These are phyloP conservation scores for Siderastrea siderea DNA, from an alignment of 92 coral and sea anemone species.

Conservation along the genomic window DNA sequence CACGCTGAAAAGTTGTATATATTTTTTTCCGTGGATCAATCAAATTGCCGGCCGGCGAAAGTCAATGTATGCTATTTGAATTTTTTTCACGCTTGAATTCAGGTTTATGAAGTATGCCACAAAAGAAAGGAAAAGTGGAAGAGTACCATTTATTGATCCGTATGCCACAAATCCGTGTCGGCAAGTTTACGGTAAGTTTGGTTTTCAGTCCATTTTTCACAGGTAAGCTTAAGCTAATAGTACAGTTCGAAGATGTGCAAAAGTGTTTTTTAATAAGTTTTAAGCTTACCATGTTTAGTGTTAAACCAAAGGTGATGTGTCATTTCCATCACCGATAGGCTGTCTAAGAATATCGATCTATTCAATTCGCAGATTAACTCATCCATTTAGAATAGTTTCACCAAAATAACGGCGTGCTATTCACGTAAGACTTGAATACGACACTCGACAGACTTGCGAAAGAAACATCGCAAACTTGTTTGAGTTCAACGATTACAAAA, in stretches of 20 bases:
- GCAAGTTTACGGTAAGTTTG: slow-evolving; percentile 93
- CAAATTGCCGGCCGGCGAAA: slow-evolving; percentile 23
- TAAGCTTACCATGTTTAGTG: slow-evolving; percentile 3
- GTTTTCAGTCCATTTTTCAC: not conserved
- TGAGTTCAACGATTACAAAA: not conserved
- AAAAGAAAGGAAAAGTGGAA: slow-evolving; percentile 91
- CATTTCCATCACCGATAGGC: not conserved
- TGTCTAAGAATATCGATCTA: not conserved
- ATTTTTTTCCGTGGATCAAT: not conserved
- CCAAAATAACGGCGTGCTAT: not conserved
- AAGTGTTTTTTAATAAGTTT: slow-evolving; percentile 1
- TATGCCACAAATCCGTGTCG: slow-evolving; percentile 95
- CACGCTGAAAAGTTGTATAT: not conserved
- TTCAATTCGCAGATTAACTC: not conserved
- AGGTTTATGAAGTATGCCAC: slow-evolving; percentile 97
- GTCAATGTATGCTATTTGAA: not conserved
- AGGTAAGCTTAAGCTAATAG: not conserved
- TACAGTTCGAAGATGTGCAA: not conserved
- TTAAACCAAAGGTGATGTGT: not conserved
- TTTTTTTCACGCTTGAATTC: slow-evolving; percentile 6
- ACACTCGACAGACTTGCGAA: not conserved
- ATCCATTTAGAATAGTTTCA: not conserved
- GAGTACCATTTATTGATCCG: slow-evolving; percentile 98
- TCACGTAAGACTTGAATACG: not conserved
- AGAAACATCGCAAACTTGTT: not conserved